These are phyloP conservation scores for Eulemur mongoz DNA, from an alignment of 2,797 vertebrate species.

Conservation along the genomic window DNA sequence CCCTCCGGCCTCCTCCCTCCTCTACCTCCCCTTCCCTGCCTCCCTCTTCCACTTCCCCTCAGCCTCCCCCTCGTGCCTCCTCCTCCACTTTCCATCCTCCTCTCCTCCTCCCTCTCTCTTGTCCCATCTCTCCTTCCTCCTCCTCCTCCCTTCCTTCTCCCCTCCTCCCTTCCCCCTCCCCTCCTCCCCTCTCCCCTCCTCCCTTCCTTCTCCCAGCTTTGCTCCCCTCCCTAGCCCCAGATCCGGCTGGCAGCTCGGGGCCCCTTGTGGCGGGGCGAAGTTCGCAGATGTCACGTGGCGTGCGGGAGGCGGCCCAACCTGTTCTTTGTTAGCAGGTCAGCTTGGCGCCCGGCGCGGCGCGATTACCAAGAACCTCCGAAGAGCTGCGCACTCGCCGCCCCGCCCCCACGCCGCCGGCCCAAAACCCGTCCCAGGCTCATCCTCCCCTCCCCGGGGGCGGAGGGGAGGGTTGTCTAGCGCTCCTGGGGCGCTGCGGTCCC, in stretches of 20 bases:
- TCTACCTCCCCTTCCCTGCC: accelerated
- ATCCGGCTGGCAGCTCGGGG: background rate
- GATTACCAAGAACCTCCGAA: slow-evolving; percentile 87
- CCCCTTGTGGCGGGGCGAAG: background rate
- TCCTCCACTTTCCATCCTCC: accelerated
- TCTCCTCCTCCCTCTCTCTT: too few relatives aligned
- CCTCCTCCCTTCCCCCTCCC: slow-evolving; percentile 82
- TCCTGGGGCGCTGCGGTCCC: background rate
- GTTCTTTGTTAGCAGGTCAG: slow-evolving; percentile 95
- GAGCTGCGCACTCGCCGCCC: slow-evolving; percentile 83
- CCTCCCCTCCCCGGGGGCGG: accelerated
- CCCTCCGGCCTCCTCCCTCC: too few relatives aligned
- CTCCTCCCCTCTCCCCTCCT: accelerated
- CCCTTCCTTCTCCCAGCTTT: accelerated
- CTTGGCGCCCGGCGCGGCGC: slow-evolving; percentile 84
- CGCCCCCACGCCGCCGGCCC: background rate
- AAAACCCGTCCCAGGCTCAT: background rate
- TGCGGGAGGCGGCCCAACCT: slow-evolving; percentile 90
- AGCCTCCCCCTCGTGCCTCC: accelerated
- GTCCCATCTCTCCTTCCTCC: accelerated
- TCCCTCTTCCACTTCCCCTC: accelerated
- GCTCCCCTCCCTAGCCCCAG: background rate
- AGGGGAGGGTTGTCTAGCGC: background rate
- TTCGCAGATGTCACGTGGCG: slow-evolving; percentile 93
- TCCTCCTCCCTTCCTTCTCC: background rate